Evolutionary conservation across 2,888 invertebrate genomes (phyloP), one percentile per base, ranked within the genome.

Genomic region (Apomyelois bistriatella): DNA sequence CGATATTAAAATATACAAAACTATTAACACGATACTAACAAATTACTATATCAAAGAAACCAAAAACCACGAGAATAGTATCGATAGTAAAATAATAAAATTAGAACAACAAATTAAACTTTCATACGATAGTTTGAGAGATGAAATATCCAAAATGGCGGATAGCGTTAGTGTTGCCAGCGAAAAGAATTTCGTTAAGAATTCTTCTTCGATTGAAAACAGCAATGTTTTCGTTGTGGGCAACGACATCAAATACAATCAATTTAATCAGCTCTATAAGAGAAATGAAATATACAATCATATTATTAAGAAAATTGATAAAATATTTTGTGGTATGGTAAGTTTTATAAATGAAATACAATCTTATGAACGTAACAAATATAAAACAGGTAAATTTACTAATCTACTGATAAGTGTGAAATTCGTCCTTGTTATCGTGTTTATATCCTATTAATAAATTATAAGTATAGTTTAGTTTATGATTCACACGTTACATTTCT

Each of bases 1-100:
- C 68, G 90, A 90, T 48, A 88, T 90, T 0, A 90, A 87, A 78
- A 86, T 89, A 61, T 90, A 83, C 43, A 80, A 74, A 77, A 88
- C 90, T 0, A 83, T 90, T 1, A 90, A 90, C 53, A 88, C 90
- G 0, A 83, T 90, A 10, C 51, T 90, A n/a, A 87, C 88, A 0
- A 88, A 89, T 41, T 87, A 89, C 60, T 89, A 89, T 12, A 78
- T 89, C 40, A 89, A 87, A 68, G 75, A 83, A 46, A 90, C 86
- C 0, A 79, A 70, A 66, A 77, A 87, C 22, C 82, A 87, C 54
- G 89, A 89, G 56, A 79, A 72, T 35, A 74, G 66, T 17, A 80
- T 87, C 8, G 81, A 82, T 55, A 61, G 59, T 0, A 89, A 88
- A 72, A 81, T 89, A 13, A 63, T 85, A 0, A 80, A 79, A 57